Percentiles rank a stretch among this genome's conserved stretches.
phyloP scores from a whole-genome alignment of 1,140 invertebrate genomes.

The Sycophaga agraensis region DNA sequence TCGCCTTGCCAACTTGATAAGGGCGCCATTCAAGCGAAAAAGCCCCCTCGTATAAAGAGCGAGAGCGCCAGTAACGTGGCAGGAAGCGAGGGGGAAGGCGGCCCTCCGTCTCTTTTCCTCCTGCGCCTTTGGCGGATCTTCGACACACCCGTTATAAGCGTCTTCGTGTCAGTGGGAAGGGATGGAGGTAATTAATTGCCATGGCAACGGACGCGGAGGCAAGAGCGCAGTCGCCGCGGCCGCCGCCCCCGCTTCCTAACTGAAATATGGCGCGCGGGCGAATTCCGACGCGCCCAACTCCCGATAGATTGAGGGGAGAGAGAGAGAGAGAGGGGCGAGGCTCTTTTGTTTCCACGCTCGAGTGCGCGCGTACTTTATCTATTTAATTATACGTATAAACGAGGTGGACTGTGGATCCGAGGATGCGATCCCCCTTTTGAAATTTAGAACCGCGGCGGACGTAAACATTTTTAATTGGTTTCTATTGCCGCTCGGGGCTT shows the following conservation, averaged over 20 bases:
- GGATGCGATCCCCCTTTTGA: no score
- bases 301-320: background rate
- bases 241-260: constrained; percentile 52
- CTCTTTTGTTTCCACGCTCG: constrained; percentile 13
- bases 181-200: constrained; percentile 60
- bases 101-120: background rate
- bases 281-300: constrained; percentile 34
- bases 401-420: no score
- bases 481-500: no score
- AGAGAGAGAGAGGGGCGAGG: background rate
- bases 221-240: constrained; percentile 43
- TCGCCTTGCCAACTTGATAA: background rate
- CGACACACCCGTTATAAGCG: constrained; percentile 53
- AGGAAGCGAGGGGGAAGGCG: background rate
- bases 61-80: no score
- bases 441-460: no score
- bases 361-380: constrained; percentile 15
- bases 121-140: constrained; percentile 15
- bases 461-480: no score
- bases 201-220: constrained; percentile 55
- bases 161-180: constrained; percentile 46
- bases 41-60: background rate
- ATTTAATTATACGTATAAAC: constrained; percentile 19
- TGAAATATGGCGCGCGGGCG: constrained; percentile 54
- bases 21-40: constrained; percentile 12